Conservation (phyloP, 2,797 vertebrate genomes). For the Danionella dracula region DNA sequence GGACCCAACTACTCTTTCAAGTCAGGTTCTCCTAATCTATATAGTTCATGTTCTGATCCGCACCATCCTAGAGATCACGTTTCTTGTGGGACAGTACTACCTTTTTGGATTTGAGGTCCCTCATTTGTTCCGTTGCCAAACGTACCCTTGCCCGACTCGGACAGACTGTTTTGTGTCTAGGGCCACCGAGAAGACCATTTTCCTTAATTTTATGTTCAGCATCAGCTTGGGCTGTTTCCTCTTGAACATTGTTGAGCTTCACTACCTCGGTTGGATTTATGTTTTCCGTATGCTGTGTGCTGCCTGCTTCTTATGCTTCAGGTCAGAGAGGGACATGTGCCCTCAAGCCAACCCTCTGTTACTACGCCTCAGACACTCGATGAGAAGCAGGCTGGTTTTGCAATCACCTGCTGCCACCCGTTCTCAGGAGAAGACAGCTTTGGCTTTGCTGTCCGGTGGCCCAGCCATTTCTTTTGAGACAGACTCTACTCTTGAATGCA, state of each 20-base stretch:
- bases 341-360: constrained; percentile 57
- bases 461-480: constrained; percentile 66
- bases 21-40: constrained; percentile 51
- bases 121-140: constrained; percentile 61
- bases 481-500: constrained; percentile 61
- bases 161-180: constrained; percentile 69
- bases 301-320: constrained; percentile 59
- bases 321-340: constrained; percentile 49
- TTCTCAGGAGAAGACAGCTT: constrained; percentile 50
- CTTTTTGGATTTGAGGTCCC: constrained; percentile 68
- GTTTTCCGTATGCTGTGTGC: constrained; percentile 60
- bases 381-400: constrained; percentile 60
- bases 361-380: constrained; percentile 61
- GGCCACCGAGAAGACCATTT: constrained; percentile 66
- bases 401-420: constrained; percentile 47
- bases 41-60: constrained; percentile 60
- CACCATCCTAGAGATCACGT: constrained; percentile 63
- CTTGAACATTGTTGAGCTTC: constrained; percentile 64
- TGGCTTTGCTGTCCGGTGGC: constrained; percentile 47
- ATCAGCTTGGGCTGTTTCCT: constrained; percentile 65
- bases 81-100: constrained; percentile 64
- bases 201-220: constrained; percentile 68
- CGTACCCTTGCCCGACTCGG: constrained; percentile 61
- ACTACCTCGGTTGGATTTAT: constrained; percentile 65
- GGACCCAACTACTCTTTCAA: constrained; percentile 40